phyloP scores from a whole-genome alignment of 2,113 vertebrate genomes.

The Myrmecobius fasciatus region DNA sequence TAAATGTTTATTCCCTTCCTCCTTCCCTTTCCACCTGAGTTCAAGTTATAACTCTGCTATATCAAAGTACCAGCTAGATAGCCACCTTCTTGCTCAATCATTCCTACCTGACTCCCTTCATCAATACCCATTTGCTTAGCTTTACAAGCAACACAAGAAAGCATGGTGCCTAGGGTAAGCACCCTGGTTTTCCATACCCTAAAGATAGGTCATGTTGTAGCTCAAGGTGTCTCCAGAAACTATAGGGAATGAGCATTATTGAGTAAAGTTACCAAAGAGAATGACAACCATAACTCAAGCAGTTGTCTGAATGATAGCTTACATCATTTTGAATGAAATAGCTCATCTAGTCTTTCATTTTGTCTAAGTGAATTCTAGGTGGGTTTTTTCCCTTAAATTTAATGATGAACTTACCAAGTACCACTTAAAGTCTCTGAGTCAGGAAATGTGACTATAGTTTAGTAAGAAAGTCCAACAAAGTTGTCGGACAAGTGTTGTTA shows the following conservation, averaged over 20 bases:
- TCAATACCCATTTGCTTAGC: neutral
- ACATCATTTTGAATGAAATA: neutral
- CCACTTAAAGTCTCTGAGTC: neutral
- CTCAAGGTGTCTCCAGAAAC: neutral
- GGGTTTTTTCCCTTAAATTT: neutral
- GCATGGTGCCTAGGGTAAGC: neutral
- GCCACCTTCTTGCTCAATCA: neutral
- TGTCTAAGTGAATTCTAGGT: neutral
- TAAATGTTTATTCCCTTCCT: neutral
- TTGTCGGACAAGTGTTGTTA: neutral
- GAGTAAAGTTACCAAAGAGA: neutral
- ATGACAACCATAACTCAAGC: neutral
- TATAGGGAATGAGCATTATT: neutral
- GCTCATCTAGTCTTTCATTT: neutral
- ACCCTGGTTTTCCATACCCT: neutral
- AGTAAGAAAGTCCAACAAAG: neutral
- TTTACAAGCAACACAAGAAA: neutral
- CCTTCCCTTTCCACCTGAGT: neutral
- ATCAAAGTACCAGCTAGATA: neutral
- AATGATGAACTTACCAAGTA: neutral
- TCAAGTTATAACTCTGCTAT: neutral
- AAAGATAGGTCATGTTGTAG: neutral
- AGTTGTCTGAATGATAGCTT: neutral
- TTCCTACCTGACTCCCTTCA: neutral
- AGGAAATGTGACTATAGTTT: neutral